Evolutionary conservation across 2,113 vertebrate species (phyloP), one percentile per base, ranked within the genome.

Genomic region (Aphyosemion australe): DNA sequence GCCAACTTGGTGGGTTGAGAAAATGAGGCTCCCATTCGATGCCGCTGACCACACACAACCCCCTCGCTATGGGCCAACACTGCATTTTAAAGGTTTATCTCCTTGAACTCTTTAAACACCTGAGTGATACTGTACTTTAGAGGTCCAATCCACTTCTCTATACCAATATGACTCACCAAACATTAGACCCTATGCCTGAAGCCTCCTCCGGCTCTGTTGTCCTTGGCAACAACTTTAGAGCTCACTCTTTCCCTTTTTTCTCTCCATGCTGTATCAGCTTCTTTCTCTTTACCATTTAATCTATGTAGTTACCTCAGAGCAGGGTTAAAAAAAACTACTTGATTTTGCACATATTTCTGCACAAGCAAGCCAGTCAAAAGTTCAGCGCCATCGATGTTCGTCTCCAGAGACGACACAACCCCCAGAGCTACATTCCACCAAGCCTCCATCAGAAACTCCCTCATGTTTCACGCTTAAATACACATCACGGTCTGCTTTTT

Each of bases 31-130:
- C 43, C 65, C 59, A 49, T 76, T 61, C 18, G 16, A 61, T 70
- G 74, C 78, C 15, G 65, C 63, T 78, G 71, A 83, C 76, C 79
- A 52, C 65, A 75, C 78, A 59, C 57, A 60, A 6, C 61, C 56
- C 56, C 11, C 45, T 39, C 61, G 1, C 26, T 26, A 5, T 46
- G 55, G 76, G 64, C 54, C 42, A 57, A 59, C 39, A 2, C 16
- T 12, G 2, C 62, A 65, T 78, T 82, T 82, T 68, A 80, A 78
- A 75, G 74, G 57, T 84, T 82, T 70, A 71, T 80, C 69, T 82
- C 59, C 80, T 81, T 70, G 61, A 84, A 85, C 76, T 78, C 65
- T 79, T 87, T 82, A 79, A 86, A 87, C 78, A 85, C 83, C 74
- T 75, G 64, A 83, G 75, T 82, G 79, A 78, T 69, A 47, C 66